These are phyloP conservation scores for Labroides dimidiatus DNA, from an alignment of 2,797 vertebrate species.

Conservation along the genomic window DNA sequence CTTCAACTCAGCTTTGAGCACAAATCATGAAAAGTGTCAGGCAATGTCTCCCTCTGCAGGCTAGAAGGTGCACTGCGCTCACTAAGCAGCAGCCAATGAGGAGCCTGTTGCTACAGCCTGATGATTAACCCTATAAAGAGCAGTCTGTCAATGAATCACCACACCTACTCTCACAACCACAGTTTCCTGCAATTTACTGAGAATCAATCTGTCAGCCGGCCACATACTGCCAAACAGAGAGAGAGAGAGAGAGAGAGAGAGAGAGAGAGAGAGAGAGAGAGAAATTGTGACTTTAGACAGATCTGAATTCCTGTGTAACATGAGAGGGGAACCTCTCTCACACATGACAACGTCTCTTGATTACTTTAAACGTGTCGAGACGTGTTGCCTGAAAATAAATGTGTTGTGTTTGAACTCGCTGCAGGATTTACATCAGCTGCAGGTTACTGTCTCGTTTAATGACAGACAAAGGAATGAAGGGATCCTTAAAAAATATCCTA, in stretches of 20 bases:
- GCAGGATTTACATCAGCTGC: too few species aligned
- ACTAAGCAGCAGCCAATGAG: conserved; percentile 66
- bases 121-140: conserved; percentile 63
- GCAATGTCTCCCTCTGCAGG: conserved; percentile 79
- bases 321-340: background rate
- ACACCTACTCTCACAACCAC: background rate
- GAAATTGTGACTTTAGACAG: background rate
- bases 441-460: background rate
- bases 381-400: background rate
- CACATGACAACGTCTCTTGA: background rate
- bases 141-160: conserved; percentile 11
- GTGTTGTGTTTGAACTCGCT: background rate
- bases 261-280: too few species aligned
- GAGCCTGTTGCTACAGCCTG: conserved; percentile 70
- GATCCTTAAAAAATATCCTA: too few species aligned
- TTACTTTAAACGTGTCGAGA: background rate
- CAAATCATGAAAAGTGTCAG: conserved; percentile 14
- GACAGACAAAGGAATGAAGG: too few species aligned
- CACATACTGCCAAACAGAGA: background rate
- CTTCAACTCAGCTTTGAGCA: conserved; percentile 5
- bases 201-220: background rate
- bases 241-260: too few species aligned
- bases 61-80: conserved; percentile 41
- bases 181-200: conserved; percentile 10
- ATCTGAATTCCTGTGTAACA: background rate